Conservation (phyloP, 2,888 invertebrate genomes). For the Chaitophorus viminalis region DNA sequence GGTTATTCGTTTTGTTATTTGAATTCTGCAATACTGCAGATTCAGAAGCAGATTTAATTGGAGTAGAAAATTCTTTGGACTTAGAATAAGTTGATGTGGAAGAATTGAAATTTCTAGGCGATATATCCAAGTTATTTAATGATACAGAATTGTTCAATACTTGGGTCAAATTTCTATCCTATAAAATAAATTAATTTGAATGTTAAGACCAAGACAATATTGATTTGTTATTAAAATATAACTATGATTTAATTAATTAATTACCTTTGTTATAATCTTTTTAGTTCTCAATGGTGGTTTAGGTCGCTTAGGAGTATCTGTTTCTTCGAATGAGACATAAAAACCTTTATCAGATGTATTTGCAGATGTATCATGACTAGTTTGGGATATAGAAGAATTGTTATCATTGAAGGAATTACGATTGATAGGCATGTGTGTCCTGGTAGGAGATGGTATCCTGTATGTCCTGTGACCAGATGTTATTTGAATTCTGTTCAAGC, state of each 20-base stretch:
- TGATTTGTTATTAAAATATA: not conserved
- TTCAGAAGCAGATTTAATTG: conserved; percentile 41
- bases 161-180: conserved; percentile 57
- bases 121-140: conserved; percentile 54
- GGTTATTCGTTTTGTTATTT: conserved; percentile 8
- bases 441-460: conserved; percentile 87
- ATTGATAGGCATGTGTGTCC: conserved; percentile 73
- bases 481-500: conserved; percentile 82
- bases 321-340: conserved; percentile 92
- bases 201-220: conserved; percentile 9
- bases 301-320: conserved; percentile 82
- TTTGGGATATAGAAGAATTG: conserved; percentile 23
- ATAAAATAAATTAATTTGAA: conserved; percentile 26
- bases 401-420: conserved; percentile 77
- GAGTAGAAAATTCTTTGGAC: conserved; percentile 46
- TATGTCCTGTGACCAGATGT: conserved; percentile 89
- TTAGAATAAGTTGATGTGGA: not conserved
- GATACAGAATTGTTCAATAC: conserved; percentile 55
- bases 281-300: conserved; percentile 86
- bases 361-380: conserved; percentile 45
- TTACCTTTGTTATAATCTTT: conserved; percentile 67
- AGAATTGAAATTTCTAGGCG: conserved; percentile 14
- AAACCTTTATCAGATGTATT: conserved; percentile 79
- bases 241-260: not conserved
- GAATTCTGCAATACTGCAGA: conserved; percentile 11